These are phyloP conservation scores for Dendrophyllia cribrosa DNA, from an alignment of 64 coral and sea anemone species.

Conservation along the genomic window DNA sequence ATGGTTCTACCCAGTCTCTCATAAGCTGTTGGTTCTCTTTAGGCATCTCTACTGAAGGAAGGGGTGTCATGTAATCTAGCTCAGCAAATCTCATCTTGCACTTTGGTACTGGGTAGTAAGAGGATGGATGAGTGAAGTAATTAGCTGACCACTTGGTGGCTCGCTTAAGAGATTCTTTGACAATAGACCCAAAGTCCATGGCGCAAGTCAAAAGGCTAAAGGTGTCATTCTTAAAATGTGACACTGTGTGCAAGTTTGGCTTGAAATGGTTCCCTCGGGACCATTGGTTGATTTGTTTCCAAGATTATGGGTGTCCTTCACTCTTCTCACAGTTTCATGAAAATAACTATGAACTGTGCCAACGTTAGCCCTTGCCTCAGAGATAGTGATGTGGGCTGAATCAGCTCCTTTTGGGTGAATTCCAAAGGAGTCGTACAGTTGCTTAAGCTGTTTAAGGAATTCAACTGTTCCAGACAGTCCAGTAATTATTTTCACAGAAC, in stretches of 20 bases:
- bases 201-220: conserved; percentile 26
- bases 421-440: conserved; percentile 33
- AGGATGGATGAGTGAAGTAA: conserved; percentile 39
- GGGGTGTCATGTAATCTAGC: neutral
- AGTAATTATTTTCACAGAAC: conserved; percentile 46
- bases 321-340: conserved; percentile 23
- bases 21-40: neutral
- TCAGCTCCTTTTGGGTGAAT: neutral
- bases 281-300: too few relatives aligned
- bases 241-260: conserved; percentile 28
- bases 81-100: neutral
- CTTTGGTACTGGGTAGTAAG: conserved; percentile 50
- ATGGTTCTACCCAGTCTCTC: conserved; percentile 3
- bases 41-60: neutral
- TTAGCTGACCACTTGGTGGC: conserved; percentile 48
- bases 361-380: conserved; percentile 14
- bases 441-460: conserved; percentile 28
- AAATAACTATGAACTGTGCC: conserved; percentile 9
- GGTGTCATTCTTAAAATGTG: conserved; percentile 43
- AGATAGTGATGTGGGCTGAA: conserved; percentile 21
- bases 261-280: too few relatives aligned
- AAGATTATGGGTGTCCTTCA: neutral
- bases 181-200: conserved; percentile 27
- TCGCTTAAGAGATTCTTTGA: conserved; percentile 37
- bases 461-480: conserved; percentile 11